A percentile compares a stretch with the other conserved stretches of the same genome.
Conservation (phyloP, 2,113 vertebrate species). For the Lagopus leucura region DNA sequence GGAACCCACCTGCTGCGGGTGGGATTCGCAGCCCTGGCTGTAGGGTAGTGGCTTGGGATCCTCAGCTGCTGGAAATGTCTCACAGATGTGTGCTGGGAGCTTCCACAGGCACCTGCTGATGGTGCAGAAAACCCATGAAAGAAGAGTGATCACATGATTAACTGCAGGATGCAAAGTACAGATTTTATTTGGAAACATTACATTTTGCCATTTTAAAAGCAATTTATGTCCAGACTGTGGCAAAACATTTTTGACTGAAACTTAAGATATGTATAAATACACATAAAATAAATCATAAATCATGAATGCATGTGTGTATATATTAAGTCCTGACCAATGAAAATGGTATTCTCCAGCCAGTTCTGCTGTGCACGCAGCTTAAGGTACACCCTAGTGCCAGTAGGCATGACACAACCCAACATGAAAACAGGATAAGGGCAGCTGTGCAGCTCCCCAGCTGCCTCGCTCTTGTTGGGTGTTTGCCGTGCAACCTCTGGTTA, state of each 20-base stretch:
- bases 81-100: accelerated
- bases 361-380: neutral
- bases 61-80: neutral
- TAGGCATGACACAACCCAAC: neutral
- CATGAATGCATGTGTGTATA: accelerated
- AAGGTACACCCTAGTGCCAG: neutral
- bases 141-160: neutral
- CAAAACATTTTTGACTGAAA: neutral
- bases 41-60: neutral
- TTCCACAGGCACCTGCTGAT: neutral
- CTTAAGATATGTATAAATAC: neutral
- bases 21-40: neutral
- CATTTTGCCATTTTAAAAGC: neutral
- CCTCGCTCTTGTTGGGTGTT: neutral
- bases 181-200: neutral
- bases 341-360: neutral
- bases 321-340: neutral
- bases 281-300: neutral
- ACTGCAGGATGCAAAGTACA: neutral
- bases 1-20: neutral
- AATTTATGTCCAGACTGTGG: neutral
- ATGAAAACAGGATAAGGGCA: neutral
- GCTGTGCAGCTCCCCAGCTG: neutral
- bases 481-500: neutral
- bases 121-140: neutral